A percentile compares a stretch with the other conserved stretches of the same genome.
phyloP scores from a whole-genome alignment of 2,888 invertebrate genomes.

The Atrina japonica region DNA sequence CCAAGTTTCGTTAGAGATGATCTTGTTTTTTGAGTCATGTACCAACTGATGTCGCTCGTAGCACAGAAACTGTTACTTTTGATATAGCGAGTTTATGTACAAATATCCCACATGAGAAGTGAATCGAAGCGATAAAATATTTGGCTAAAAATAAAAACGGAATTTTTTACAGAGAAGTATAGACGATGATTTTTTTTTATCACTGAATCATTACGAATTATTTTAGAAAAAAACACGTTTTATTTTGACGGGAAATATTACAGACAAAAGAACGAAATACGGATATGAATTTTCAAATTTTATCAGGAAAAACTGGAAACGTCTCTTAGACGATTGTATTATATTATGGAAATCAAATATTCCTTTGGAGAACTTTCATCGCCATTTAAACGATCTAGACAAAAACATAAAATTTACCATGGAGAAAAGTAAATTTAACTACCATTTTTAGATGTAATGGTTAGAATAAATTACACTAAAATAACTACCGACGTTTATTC shows the following conservation, averaged over 20 bases:
- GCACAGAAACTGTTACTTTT: conserved; percentile 2
- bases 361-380: too few relatives aligned
- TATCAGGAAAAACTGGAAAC: too few relatives aligned
- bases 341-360: too few relatives aligned
- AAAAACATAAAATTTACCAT: not conserved
- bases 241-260: not conserved
- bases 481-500: not conserved
- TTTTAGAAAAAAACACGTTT: conserved; percentile 15
- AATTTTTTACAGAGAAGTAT: not conserved
- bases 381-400: not conserved
- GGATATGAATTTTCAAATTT: too few relatives aligned
- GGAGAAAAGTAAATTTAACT: not conserved
- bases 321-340: too few relatives aligned
- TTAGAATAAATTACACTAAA: not conserved
- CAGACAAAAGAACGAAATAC: not conserved
- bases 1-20: too few relatives aligned
- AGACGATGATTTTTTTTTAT: not conserved
- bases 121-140: conserved; percentile 13
- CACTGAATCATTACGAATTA: not conserved
- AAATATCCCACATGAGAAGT: conserved; percentile 8
- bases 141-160: not conserved
- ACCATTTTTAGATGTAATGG: not conserved
- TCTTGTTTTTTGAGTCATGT: conserved; percentile 27
- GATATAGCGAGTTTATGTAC: conserved; percentile 25
- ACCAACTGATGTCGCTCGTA: conserved; percentile 1